Percentiles rank a stretch among this genome's conserved stretches.
Evolutionary conservation across 2,113 vertebrate species (phyloP).

Genomic region (Fregata magnificens): DNA sequence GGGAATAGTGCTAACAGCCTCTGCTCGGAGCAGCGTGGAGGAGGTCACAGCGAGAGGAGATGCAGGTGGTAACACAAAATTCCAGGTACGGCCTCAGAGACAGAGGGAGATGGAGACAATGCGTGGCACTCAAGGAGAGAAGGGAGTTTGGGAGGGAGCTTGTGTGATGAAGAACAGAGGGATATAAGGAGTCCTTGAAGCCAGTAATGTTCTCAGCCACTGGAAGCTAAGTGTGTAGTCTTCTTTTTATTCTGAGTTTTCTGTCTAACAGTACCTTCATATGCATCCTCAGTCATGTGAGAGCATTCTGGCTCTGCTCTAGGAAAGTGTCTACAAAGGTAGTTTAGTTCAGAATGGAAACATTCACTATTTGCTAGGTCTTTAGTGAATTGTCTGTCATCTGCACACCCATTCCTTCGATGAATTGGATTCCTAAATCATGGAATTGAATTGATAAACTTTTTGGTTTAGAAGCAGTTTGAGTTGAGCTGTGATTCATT

Average conservation of each 20-base stretch:
- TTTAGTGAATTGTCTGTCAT: background rate
- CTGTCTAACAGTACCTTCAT: background rate
- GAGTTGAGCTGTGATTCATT: background rate
- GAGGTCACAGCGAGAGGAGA: background rate
- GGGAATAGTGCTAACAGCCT: background rate
- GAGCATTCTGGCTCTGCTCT: background rate
- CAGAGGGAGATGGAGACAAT: background rate
- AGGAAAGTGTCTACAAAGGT: background rate
- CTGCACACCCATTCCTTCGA: background rate
- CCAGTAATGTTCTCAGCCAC: no score
- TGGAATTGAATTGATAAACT: background rate
- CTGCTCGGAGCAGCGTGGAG: background rate
- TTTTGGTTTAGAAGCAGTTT: background rate
- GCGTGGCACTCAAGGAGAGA: background rate
- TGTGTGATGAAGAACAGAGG: background rate
- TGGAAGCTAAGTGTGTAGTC: background rate
- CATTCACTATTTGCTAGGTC: background rate
- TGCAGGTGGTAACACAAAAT: fast-evolving
- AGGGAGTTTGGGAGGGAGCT: background rate
- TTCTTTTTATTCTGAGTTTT: background rate
- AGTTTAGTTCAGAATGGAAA: background rate
- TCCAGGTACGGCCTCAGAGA: background rate
- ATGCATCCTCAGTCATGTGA: background rate
- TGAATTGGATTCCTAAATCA: background rate
- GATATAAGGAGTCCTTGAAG: background rate